Conservation (phyloP, 2,113 vertebrate species). For the Holacanthus passer region DNA sequence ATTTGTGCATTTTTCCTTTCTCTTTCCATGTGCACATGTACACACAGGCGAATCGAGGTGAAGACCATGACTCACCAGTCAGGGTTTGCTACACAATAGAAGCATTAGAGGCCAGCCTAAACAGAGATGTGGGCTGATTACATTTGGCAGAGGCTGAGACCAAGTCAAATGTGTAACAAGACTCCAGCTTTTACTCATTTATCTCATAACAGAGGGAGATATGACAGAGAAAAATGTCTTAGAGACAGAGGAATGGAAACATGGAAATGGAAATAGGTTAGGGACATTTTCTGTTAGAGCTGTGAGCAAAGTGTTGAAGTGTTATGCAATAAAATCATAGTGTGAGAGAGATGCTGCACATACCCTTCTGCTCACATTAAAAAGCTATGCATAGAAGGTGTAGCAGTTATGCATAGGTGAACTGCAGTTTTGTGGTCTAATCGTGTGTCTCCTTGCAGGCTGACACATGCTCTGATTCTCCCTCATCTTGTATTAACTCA, state of each 20-base stretch:
- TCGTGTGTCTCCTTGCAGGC: constrained; percentile 10
- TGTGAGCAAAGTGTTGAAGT: constrained; percentile 6
- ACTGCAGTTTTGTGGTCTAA: constrained; percentile 11
- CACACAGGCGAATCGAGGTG: constrained; percentile 5
- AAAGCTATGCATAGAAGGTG: not conserved
- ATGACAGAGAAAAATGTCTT: constrained; percentile 19
- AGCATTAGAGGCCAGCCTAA: not conserved
- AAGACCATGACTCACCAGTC: constrained; percentile 28
- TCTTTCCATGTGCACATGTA: constrained; percentile 8
- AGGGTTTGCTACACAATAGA: constrained; percentile 30
- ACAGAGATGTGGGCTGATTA: constrained; percentile 17
- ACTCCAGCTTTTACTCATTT: constrained; percentile 9
- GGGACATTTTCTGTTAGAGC: not conserved
- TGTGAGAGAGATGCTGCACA: not conserved
- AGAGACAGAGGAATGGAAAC: constrained; percentile 30
- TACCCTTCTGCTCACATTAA: not conserved
- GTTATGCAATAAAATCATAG: not conserved
- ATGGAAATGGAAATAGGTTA: not conserved
- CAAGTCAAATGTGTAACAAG: constrained; percentile 19
- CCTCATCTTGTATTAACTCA: not conserved
- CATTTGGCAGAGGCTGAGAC: constrained; percentile 4
- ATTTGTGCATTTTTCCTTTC: not conserved
- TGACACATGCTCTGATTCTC: constrained; percentile 27
- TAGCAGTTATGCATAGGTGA: no score
- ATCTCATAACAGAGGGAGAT: constrained; percentile 25